Evolutionary conservation across 1,140 invertebrate genomes (phyloP), one percentile per base, ranked within the genome.

Genomic region (Penaeus japonicus): DNA sequence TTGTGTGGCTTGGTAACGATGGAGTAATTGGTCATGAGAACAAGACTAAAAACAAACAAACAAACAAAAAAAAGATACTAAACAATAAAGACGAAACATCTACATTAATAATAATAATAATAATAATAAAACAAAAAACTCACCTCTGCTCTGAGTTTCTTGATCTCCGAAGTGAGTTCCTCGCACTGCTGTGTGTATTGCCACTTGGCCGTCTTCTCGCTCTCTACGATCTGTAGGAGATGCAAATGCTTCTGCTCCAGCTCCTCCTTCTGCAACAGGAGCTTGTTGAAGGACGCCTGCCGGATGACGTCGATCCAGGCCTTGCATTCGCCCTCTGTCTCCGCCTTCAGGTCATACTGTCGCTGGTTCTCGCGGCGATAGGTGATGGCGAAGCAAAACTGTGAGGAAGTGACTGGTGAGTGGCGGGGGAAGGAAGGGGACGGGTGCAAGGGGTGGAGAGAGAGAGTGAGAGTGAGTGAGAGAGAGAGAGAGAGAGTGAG

Each of bases 151-250:
- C 97, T 94, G 0, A 98, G 94, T 92, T 98, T 97, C 92, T 97
- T 97, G 83, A 98, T 97, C 93, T 98, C 97, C 0, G 95, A 95
- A 24, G 95, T 94, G 1, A 98, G 94, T 91, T 98, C 97, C 91
- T 98, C 97, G 89, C 97, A 98, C 92, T 98, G 97, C 92, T 97
- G 96, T 0, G 96, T 97, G 92, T 98, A 98, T 92, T 98, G 97
- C 96, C 96, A 98, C 92, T 98, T 97, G 0, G 97, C 96, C 7
- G 97, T 98, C 91, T 97, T 95, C 92, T 98, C 97, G 89, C 96
- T 97, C 92, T 98, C 97, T 22, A 98, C 95, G 32, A 99, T 97
- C 93, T 98, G 96, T 77, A 98, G 94, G 54, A 98, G 93, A 92
- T 99, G 97, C 30, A 98, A 93, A 93, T 99, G 97, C 92, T 98